These are phyloP conservation scores for Sparus aurata DNA, from an alignment of 2,797 vertebrate genomes.

Conservation along the genomic window DNA sequence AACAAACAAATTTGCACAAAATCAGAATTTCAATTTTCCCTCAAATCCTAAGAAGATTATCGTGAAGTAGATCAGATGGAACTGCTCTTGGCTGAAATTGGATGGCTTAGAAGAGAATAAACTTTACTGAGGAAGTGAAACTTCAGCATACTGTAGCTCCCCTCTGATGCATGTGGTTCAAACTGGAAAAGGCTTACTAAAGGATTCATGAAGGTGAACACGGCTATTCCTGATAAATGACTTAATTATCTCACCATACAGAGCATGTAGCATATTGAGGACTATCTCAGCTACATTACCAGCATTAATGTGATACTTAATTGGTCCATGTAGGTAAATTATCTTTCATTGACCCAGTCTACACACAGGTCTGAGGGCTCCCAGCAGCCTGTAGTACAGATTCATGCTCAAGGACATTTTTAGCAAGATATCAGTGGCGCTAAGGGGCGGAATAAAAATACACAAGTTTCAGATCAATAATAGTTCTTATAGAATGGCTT, in stretches of 20 bases:
- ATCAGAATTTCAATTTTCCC: conserved; percentile 68
- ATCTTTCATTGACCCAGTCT: conserved; percentile 9
- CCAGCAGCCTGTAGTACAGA: not conserved
- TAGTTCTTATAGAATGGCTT: not conserved
- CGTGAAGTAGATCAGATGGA: conserved; percentile 63
- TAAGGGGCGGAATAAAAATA: not conserved
- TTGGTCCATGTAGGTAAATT: conserved; percentile 28
- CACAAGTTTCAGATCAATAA: conserved; percentile 24
- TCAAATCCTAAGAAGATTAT: conserved; percentile 70
- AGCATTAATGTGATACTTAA: conserved; percentile 26
- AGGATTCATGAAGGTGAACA: conserved; percentile 38
- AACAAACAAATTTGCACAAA: conserved; percentile 67
- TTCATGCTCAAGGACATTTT: conserved; percentile 16
- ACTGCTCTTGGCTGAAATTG: conserved; percentile 64
- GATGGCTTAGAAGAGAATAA: conserved; percentile 58
- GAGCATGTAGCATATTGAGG: not conserved
- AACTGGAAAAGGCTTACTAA: conserved; percentile 44
- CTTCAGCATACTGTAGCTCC: conserved; percentile 37
- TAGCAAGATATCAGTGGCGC: not conserved
- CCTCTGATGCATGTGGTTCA: conserved; percentile 8
- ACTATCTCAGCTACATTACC: conserved; percentile 27
- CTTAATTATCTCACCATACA: conserved; percentile 17
- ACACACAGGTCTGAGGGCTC: not conserved
- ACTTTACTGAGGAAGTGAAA: conserved; percentile 57
- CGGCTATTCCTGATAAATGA: conserved; percentile 15